phyloP scores from a whole-genome alignment of 2,797 vertebrate genomes.

The Catamblyrhynchus diadema region DNA sequence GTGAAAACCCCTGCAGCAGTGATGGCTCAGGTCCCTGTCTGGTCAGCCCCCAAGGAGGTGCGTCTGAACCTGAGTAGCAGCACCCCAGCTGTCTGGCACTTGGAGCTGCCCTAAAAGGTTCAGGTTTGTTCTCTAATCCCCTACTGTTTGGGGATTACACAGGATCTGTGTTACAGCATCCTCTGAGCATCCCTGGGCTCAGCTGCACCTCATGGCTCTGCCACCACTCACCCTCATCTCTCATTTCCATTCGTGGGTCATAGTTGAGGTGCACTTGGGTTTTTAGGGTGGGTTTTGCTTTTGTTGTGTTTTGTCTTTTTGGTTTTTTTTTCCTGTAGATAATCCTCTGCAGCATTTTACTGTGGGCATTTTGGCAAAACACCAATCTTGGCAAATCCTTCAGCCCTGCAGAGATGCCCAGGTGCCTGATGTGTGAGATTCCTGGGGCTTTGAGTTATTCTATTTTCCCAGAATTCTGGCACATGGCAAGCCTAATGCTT shows the following conservation, averaged over 20 bases:
- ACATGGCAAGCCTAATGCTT: neutral
- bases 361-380: neutral
- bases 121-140: neutral
- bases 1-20: neutral
- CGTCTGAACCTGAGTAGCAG: neutral
- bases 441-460: neutral
- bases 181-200: neutral
- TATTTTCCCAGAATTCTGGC: neutral
- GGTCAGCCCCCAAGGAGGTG: too few species aligned
- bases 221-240: accelerated
- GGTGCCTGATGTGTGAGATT: neutral
- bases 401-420: neutral
- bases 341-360: neutral
- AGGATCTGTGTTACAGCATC: neutral
- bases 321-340: neutral
- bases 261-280: neutral
- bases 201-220: accelerated
- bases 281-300: neutral
- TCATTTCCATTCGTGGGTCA: accelerated
- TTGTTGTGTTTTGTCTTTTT: neutral
- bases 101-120: neutral
- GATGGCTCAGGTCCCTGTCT: neutral
- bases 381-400: neutral
- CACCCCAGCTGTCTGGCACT: neutral
- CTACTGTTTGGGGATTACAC: accelerated